Evolutionary conservation across 2,888 invertebrate species (phyloP), one percentile per base, ranked within the genome.

Genomic region (Drosophila anomelani): DNA sequence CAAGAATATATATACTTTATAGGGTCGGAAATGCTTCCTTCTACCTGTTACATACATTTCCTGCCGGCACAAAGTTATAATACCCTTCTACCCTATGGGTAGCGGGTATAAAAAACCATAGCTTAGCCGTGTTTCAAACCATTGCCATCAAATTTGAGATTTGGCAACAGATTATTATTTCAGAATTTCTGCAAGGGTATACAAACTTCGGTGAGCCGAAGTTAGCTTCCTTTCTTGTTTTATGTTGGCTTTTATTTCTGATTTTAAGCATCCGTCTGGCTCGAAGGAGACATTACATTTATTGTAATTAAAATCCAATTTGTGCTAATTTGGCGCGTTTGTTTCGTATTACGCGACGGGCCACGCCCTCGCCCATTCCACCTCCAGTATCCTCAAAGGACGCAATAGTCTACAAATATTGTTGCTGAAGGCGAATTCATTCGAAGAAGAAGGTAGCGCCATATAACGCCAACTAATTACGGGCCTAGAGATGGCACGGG

Each of bases 301-400:
- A 57, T 66, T 78, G 73, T 66, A 82, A 84, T 80, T 83, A 76
- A 77, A 80, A 77, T 74, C 60, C 74, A 78, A 78, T 85, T 85
- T 83, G 80, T 74, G 78, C 72, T 74, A 78, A 81, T 77, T 85
- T 76, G 66, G 60, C 70, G 60, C 73, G 74, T 74, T 83, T 81
- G 78, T 79, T 73, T 75, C 59, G 73, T 54, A 70, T 73, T 69
- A 68, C 66, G 61, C 61, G 39, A 54, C 26, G 46, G 20, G 59
- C 46, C 56, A 62, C 61, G 56, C 67, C 62, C 44, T 41, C 53
- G 10, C 36, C 15, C 9, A 41, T 53, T 17, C 34, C 51, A 29
- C 47, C 66, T 15, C n/a, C 43, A 23, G 8, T 4, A 34, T 36
- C 34, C 17, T 34, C 13, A 26, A 29, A 60, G 41, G 51, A 57